phyloP scores from a whole-genome alignment of 2,113 vertebrate species.

The Gnathonemus echidnorhynchus region DNA sequence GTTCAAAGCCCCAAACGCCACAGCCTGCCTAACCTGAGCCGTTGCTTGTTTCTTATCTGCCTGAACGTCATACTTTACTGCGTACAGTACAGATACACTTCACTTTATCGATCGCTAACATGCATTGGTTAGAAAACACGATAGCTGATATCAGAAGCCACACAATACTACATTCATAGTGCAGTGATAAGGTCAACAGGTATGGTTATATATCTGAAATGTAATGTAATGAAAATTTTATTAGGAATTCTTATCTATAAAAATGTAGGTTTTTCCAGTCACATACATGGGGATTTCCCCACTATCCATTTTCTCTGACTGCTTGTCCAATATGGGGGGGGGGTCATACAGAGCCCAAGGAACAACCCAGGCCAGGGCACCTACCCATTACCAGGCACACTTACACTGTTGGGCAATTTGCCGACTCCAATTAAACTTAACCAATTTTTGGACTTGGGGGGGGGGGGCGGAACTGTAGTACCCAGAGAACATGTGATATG shows the following conservation, averaged over 20 bases:
- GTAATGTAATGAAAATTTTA: background rate
- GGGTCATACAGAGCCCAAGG: background rate
- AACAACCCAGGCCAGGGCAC: background rate
- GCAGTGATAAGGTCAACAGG: background rate
- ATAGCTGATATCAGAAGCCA: background rate
- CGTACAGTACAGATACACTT: background rate
- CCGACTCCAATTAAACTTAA: background rate
- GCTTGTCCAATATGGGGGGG: background rate
- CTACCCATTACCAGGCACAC: background rate
- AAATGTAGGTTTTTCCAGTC: background rate
- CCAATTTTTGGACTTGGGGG: background rate
- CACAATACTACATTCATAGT: background rate
- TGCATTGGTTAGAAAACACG: background rate
- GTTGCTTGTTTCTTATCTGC: background rate
- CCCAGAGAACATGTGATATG: background rate
- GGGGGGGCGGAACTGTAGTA: background rate
- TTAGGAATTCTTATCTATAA: background rate
- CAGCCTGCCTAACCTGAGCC: background rate
- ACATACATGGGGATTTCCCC: background rate
- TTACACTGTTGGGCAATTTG: background rate
- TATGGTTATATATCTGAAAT: background rate
- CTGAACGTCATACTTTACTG: background rate
- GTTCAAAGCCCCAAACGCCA: background rate
- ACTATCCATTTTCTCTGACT: background rate
- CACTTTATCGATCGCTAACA: background rate